A percentile compares a stretch with the other conserved stretches of the same genome.
phyloP scores from a whole-genome alignment of 1,140 invertebrate genomes.

The Solenopsis fugax region DNA sequence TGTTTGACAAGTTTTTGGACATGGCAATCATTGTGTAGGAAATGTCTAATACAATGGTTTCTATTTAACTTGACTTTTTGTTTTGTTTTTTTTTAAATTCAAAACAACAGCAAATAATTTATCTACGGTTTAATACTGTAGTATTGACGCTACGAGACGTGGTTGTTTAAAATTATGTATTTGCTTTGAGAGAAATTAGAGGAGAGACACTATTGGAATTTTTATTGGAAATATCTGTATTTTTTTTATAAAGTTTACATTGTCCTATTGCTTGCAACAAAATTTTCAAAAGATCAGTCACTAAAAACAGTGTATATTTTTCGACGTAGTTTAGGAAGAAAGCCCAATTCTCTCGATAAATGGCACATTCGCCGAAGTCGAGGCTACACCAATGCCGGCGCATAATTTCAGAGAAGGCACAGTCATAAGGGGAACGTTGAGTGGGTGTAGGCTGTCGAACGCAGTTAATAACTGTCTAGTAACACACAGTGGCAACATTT shows the following conservation, averaged over 20 bases:
- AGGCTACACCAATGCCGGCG: conserved; percentile 57
- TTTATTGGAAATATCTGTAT: not conserved
- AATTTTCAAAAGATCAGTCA: not conserved
- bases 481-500: conserved; percentile 65
- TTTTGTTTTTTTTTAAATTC: too few relatives aligned
- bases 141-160: not conserved
- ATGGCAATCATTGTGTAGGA: not conserved
- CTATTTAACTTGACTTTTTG: not conserved
- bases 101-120: not conserved
- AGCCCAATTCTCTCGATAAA: not conserved
- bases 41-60: not conserved
- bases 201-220: not conserved
- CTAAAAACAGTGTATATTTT: not conserved
- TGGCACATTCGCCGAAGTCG: not conserved
- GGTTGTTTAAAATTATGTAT: not conserved
- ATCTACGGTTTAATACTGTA: not conserved
- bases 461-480: conserved; percentile 74
- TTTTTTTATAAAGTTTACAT: not conserved
- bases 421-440: conserved; percentile 65
- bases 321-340: not conserved
- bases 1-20: conserved; percentile 14
- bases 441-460: conserved; percentile 62
- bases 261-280: not conserved
- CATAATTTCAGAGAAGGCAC: conserved; percentile 62
- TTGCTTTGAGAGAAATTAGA: not conserved